Evolutionary conservation across 2,113 vertebrate species (phyloP), one percentile per base, ranked within the genome.

Genomic region (Vimba vimba): DNA sequence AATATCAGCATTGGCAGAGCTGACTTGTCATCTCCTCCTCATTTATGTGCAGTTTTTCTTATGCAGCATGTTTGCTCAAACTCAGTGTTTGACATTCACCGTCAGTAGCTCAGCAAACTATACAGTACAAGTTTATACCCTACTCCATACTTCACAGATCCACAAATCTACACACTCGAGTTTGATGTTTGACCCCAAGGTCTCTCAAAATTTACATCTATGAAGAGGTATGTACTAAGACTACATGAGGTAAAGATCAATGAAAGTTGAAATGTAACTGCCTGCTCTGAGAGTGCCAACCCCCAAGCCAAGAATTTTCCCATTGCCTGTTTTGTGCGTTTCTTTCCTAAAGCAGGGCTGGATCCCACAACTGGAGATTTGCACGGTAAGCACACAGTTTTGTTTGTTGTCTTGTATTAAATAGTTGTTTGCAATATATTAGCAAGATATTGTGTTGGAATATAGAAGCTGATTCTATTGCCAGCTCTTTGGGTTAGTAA

Each of bases 251-350:
- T 89, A 86, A 92, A 89, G 87, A 95, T 96, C 95, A 94, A 96
- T 96, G 88, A 47, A 90, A 93, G 95, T 95, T 95, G 93, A 94
- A 93, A 87, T 94, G 94, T 95, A 95, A 96, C 95, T 84, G 89
- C 83, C 89, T 87, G 84, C 91, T 91, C 91, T 86, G 90, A 86
- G 82, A 90, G 36, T 92, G 90, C 90, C 94, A 94, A 92, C 91
- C 89, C 90, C 89, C 92, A 84, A 92, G 86, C 87, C 81, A 87
- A 91, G 89, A 88, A 89, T 88, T 91, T 86, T 91, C 89, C 88
- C 86, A 85, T 90, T 89, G 75, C 88, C 30, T 92, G 82, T 87
- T 90, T 90, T 86, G 79, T 88, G 89, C 88, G 88, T 89, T 83
- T 92, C 88, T 92, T 87, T 93, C 92, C 68, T 62, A 79, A 85